These are phyloP conservation scores for Altica lythri DNA, from an alignment of 2,888 invertebrate genomes.

Conservation along the genomic window DNA sequence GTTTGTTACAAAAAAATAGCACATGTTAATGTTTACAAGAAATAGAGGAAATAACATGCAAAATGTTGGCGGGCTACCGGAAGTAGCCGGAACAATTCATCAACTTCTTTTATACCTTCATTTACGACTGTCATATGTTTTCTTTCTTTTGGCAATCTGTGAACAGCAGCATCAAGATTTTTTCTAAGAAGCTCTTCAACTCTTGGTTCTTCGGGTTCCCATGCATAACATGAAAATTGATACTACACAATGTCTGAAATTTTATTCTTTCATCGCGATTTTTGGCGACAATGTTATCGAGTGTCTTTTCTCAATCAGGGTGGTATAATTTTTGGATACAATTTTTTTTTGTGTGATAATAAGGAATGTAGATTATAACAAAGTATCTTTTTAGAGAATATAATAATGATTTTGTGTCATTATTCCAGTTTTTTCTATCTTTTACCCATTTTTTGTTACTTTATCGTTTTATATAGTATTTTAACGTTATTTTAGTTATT, in stretches of 20 bases:
- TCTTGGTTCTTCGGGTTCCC: constrained; percentile 19
- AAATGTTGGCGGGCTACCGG: constrained; percentile 15
- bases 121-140: constrained; percentile 37
- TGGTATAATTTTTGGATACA: constrained; percentile 28
- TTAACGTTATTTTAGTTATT: too few relatives aligned
- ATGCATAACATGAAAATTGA: constrained; percentile 26
- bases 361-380: too few relatives aligned
- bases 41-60: not conserved
- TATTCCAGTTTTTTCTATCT: too few relatives aligned
- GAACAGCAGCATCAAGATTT: constrained; percentile 31
- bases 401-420: too few relatives aligned
- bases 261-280: constrained; percentile 23
- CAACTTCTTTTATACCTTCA: constrained; percentile 31
- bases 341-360: too few relatives aligned
- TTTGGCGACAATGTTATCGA: constrained; percentile 39
- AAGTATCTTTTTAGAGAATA: too few relatives aligned
- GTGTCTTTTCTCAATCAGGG: constrained; percentile 36
- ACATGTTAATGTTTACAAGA: too few relatives aligned
- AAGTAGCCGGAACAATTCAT: constrained; percentile 34
- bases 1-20: too few relatives aligned
- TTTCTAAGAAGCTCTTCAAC: constrained; percentile 30
- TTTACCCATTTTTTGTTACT: too few relatives aligned
- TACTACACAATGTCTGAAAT: constrained; percentile 28
- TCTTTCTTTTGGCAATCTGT: constrained; percentile 24
- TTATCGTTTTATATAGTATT: too few relatives aligned